These are phyloP conservation scores for Chrysotoxum bicinctum DNA, from an alignment of 2,888 invertebrate species.

Conservation along the genomic window DNA sequence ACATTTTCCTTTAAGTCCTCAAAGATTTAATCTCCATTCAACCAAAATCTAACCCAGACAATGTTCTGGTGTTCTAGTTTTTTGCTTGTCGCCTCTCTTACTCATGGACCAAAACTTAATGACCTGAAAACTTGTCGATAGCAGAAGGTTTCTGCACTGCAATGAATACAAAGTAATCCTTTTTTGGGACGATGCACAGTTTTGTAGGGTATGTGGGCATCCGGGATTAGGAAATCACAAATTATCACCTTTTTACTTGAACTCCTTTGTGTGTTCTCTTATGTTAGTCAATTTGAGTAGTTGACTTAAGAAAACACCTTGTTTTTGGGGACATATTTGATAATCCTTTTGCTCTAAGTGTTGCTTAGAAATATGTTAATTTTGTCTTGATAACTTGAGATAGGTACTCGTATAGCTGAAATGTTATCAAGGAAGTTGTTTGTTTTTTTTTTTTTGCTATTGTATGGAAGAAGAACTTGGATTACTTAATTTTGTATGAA, in stretches of 20 bases:
- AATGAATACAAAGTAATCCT: conserved; percentile 58
- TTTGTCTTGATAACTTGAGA: neutral
- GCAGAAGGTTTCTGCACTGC: conserved; percentile 73
- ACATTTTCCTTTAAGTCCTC: conserved; percentile 36
- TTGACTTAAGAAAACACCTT: conserved; percentile 41
- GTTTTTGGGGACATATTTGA: neutral
- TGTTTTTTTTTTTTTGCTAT: neutral
- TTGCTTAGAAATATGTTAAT: conserved; percentile 68
- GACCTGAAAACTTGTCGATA: conserved; percentile 81
- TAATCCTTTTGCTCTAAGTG: conserved; percentile 45
- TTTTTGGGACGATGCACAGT: neutral
- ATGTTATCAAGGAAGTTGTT: neutral
- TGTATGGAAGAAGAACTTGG: neutral
- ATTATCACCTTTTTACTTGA: conserved; percentile 63
- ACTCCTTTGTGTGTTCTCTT: conserved; percentile 2
- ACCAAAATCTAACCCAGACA: conserved; percentile 45
- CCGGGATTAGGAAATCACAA: conserved; percentile 70
- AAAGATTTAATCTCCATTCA: conserved; percentile 47
- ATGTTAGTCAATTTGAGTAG: conserved; percentile 26
- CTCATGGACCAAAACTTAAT: conserved; percentile 77
- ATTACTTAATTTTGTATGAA: neutral
- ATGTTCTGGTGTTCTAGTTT: conserved; percentile 62
- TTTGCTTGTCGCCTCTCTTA: conserved; percentile 51
- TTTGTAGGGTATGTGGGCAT: conserved; percentile 46
- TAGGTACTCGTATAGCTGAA: too few species aligned